Conservation (phyloP, 2,888 invertebrate genomes). For the Yponomeuta evonymella region DNA sequence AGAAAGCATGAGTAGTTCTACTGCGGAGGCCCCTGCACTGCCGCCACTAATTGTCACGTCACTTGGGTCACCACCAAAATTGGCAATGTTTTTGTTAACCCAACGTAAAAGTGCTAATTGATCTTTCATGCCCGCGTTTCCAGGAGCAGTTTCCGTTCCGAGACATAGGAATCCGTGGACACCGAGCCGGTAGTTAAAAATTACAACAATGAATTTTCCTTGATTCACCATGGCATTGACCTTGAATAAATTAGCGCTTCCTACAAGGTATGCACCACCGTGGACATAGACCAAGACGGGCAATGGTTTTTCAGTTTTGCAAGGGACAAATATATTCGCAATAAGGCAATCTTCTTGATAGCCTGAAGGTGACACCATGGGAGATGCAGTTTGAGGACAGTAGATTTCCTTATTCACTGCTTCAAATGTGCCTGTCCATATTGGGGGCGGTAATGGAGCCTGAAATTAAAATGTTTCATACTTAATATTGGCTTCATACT, state of each 20-base stretch:
- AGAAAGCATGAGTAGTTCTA: slow-evolving; percentile 45
- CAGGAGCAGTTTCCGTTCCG: slow-evolving; percentile 36
- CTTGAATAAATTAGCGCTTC: slow-evolving; percentile 21
- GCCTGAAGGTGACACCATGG: no score
- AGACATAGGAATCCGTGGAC: slow-evolving; percentile 38
- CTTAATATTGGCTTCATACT: no score
- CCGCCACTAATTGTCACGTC: slow-evolving; percentile 47
- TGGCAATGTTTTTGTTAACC: slow-evolving; percentile 45
- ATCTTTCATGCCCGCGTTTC: slow-evolving; percentile 54
- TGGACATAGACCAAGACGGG: slow-evolving; percentile 36
- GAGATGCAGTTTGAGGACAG: slow-evolving; percentile 5
- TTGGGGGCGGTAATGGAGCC: slow-evolving; percentile 13
- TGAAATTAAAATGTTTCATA: neutral
- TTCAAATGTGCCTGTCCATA: slow-evolving; percentile 6
- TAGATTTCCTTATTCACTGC: neutral
- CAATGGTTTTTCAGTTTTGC: slow-evolving; percentile 27
- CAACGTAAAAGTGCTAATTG: slow-evolving; percentile 46
- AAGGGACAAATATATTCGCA: slow-evolving; percentile 30
- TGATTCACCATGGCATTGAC: slow-evolving; percentile 22
- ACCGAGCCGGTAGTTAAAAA: slow-evolving; percentile 32
- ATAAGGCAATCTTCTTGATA: slow-evolving; percentile 10
- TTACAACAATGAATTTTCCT: slow-evolving; percentile 26
- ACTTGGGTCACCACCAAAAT: slow-evolving; percentile 48
- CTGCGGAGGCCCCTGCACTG: slow-evolving; percentile 46
- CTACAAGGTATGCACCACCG: slow-evolving; percentile 32